Base-by-base conservation (phyloP, 2,113 vertebrate species). In the Cyprinus carpio region DNA sequence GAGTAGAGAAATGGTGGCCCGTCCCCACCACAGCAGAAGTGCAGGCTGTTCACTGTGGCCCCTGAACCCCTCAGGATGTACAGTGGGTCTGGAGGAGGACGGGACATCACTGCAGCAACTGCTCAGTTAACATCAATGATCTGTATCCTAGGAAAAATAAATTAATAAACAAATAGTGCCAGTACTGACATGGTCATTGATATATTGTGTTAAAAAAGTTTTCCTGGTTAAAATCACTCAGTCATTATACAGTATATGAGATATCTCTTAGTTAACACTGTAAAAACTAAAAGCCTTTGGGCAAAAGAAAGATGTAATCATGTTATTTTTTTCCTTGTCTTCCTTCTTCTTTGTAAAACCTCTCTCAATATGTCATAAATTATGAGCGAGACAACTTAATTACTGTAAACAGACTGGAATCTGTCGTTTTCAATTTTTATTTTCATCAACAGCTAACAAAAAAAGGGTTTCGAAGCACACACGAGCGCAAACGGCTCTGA, bases 41-140 rank as follows among this genome's bases (percentile, higher is more conserved):
- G 95, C 69, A 99, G 93, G 0, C 96, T 81, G 54, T 97, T 96
- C 65, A 99, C 92, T 1, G 96, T 86, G 4, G 95, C 95, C 4
- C 92, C 85, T 0, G 95, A 87, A 1, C 98, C 98, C 88, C 98
- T 95, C 49, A 99, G 94, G 81, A 96, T 96, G 87, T 95, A 99
- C 90, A 92, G 87, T 2, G 98, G 98, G 51, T 95, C 93, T 0
- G 97, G 98, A 3, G 96, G 90, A 0, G 95, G 95, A 69, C 83
- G 91, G 16, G 94, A 92, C 92, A 95, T 96, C n/a, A 0, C 71
- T 67, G 25, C 13, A 11, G 25, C 15, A 6, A 7, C 60, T 46
- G 43, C 43, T 46, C 43, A 46, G 11, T 12, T 46, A 12, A 46
- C 43, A 54, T 51, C 60, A 40, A 20, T 65, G 54, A 69, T 49